phyloP scores from a whole-genome alignment of 2,888 invertebrate genomes.

The Phytoseiulus persimilis region DNA sequence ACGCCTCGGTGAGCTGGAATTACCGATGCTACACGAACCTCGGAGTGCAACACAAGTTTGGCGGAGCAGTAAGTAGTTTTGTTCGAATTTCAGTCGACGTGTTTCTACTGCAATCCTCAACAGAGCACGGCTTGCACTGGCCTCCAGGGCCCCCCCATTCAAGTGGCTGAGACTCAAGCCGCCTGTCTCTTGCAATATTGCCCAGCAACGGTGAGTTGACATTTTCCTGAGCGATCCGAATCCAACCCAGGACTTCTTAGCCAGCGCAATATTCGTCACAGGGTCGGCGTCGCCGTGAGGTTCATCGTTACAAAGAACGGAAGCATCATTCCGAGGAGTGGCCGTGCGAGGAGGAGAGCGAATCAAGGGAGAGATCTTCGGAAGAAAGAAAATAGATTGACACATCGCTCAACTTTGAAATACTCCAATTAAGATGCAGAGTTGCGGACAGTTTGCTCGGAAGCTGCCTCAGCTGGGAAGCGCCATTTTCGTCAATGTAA shows the following conservation, averaged over 20 bases:
- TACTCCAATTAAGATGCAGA: no score
- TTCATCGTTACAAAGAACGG: background rate
- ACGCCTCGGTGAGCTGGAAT: background rate
- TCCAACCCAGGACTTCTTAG: no score
- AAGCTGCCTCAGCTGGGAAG: no score
- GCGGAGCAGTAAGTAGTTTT: background rate
- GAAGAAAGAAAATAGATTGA: background rate
- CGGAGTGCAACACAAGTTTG: no score
- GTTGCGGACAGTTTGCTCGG: no score
- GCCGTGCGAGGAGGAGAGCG: background rate
- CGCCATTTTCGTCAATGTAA: no score
- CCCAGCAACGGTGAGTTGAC: background rate
- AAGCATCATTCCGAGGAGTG: background rate
- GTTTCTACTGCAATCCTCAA: slow-evolving; percentile 17
- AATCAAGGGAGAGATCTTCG: background rate
- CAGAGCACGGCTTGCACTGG: slow-evolving; percentile 22
- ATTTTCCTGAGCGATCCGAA: background rate
- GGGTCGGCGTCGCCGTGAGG: background rate
- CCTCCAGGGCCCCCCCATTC: background rate
- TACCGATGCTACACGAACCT: background rate
- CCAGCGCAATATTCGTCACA: no score
- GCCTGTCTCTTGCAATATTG: slow-evolving; percentile 16
- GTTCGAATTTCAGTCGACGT: background rate
- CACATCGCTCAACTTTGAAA: no score
- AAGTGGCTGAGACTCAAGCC: background rate